Evolutionary conservation across 1,140 invertebrate species (phyloP).

Genomic region (Halotydeus destructor): DNA sequence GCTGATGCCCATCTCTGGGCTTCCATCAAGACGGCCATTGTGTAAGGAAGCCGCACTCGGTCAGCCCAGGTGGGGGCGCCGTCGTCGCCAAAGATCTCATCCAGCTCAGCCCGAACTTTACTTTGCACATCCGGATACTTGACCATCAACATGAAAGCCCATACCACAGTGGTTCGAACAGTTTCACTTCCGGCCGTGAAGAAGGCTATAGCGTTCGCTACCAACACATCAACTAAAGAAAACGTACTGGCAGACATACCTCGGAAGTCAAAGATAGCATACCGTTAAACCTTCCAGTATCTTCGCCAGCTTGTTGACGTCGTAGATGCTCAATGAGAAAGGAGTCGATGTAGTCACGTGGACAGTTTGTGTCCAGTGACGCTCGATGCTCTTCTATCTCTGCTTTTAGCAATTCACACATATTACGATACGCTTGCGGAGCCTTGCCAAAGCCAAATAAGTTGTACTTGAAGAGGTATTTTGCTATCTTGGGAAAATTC

Average conservation of each 20-base stretch:
- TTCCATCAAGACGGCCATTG: conserved; percentile 17
- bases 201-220: conserved; percentile 12
- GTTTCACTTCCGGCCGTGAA: conserved; percentile 20
- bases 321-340: no score
- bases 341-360: background rate
- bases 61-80: conserved; percentile 15
- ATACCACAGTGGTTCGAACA: conserved; percentile 14
- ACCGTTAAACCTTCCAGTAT: no score
- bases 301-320: no score
- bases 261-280: no score
- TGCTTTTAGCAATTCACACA: no score
- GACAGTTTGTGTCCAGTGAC: no score
- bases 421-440: no score
- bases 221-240: conserved; percentile 13
- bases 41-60: conserved; percentile 16
- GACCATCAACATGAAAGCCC: conserved; percentile 16
- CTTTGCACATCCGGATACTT: conserved; percentile 16
- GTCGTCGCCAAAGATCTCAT: conserved; percentile 15
- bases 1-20: conserved; percentile 15
- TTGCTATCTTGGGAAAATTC: background rate
- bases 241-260: background rate
- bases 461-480: no score
- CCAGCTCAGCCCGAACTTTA: conserved; percentile 18
- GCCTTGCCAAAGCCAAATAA: no score
- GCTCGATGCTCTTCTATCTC: no score